Evolutionary conservation across 1,140 invertebrate species (phyloP), one percentile per base, ranked within the genome.

Genomic region (Brachionus manjavacas): DNA sequence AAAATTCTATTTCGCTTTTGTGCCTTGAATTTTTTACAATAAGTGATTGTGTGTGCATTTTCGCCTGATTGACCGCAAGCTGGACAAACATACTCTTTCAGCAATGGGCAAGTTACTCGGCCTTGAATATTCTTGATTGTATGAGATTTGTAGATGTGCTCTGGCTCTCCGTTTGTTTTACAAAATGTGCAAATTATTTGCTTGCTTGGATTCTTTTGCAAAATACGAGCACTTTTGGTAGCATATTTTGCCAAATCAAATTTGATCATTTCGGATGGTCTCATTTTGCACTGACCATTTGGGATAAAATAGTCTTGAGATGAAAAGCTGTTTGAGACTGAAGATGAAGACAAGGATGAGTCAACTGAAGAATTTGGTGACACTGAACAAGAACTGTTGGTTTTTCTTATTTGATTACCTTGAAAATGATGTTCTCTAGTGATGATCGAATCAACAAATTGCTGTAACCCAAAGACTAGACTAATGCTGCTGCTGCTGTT

Each of bases 61-160:
- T 84, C 79, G 55, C 85, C 85, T 28, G 85, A 84, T 76, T 60
- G 14, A n/a, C 70, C 68, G 70, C 85, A 85, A 4, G 84, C 91
- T 4, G 93, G 93, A 87, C 94, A 95, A 1, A 89, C 91, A 86
- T 93, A 93, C 84, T 88, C 90, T 87, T 93, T 91, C 16, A 95
- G 87, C 79, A 94, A 91, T 0, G 94, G 94, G 86, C 94, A 95
- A 0, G 88, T 84, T 4, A 94, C 91, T 0, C 90, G 89, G 0
- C 93, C 93, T 7, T 91, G 88, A 0, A 86, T 86, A 86, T 94
- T 92, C 85, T 93, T 93, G 4, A 94, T 87, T 1, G 90, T 86
- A 87, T 94, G 94, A 4, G 89, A 88, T 2, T 90, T 90, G 85
- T 93, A 94, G 86, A 92, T 92, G 4, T 87, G 86, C 1, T 89